Evolutionary conservation across 2,888 invertebrate species (phyloP).

Genomic region (Diaperis boleti): DNA sequence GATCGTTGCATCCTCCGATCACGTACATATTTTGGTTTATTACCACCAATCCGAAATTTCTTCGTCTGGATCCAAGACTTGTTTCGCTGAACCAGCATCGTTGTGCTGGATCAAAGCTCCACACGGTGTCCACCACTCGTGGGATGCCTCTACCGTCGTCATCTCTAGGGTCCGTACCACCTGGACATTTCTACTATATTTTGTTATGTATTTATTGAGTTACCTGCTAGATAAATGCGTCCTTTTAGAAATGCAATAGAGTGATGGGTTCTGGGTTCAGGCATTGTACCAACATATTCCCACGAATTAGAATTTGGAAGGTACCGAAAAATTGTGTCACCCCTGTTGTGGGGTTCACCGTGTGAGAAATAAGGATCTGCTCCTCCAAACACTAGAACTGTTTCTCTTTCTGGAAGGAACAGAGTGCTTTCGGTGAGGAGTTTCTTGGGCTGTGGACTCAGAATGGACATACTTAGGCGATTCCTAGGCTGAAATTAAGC

Average conservation of each 20-base stretch:
- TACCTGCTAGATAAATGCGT: conserved; percentile 77
- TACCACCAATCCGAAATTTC: conserved; percentile 79
- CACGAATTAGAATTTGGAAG: conserved; percentile 73
- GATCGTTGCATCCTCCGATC: conserved; percentile 70
- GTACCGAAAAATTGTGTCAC: conserved; percentile 73
- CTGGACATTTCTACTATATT: conserved; percentile 60
- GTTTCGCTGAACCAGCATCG: conserved; percentile 75
- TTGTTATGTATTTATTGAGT: no score
- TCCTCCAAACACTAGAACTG: conserved; percentile 78
- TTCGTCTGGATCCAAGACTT: conserved; percentile 72
- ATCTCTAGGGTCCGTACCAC: conserved; percentile 75
- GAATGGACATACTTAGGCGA: conserved; percentile 45
- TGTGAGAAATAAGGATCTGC: conserved; percentile 74
- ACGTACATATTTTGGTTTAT: conserved; percentile 76
- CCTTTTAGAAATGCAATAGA: conserved; percentile 74
- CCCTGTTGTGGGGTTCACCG: conserved; percentile 71
- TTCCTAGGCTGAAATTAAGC: conserved; percentile 24
- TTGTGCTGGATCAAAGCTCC: conserved; percentile 77
- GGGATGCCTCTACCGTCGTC: conserved; percentile 71
- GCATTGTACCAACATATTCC: conserved; percentile 77
- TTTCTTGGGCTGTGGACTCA: conserved; percentile 47
- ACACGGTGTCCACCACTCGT: conserved; percentile 73
- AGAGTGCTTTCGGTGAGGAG: conserved; percentile 62
- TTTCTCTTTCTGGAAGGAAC: conserved; percentile 72
- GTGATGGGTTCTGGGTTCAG: conserved; percentile 79